phyloP scores from a whole-genome alignment of 2,888 invertebrate genomes.

The Malthinus seriepunctatus region DNA sequence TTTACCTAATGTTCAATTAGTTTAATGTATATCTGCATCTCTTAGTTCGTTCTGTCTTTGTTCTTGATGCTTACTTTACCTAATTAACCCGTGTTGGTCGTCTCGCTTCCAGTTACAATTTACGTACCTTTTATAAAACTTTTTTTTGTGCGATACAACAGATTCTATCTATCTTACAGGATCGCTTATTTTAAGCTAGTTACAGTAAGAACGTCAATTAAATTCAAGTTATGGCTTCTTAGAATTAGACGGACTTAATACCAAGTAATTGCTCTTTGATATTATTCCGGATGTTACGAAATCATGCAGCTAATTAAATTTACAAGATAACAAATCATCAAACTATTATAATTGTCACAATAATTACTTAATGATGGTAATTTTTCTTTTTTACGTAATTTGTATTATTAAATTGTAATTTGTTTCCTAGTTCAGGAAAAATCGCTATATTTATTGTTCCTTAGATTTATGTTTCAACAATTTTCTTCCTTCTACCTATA shows the following conservation, averaged over 20 bases:
- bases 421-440: too few species aligned
- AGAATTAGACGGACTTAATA: constrained; percentile 24
- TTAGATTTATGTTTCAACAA: too few species aligned
- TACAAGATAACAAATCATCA: too few species aligned
- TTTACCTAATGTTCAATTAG: constrained; percentile 59
- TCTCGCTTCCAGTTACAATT: constrained; percentile 29
- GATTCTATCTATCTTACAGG: constrained; percentile 47
- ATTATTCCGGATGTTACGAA: constrained; percentile 12
- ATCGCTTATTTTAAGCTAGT: constrained; percentile 47
- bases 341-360: too few species aligned
- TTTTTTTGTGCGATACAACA: constrained; percentile 41
- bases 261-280: constrained; percentile 28
- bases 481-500: too few species aligned
- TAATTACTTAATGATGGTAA: too few species aligned
- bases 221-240: constrained; percentile 45
- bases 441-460: too few species aligned
- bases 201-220: constrained; percentile 46
- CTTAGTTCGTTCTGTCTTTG: constrained; percentile 46
- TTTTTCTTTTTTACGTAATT: too few species aligned
- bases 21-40: constrained; percentile 58
- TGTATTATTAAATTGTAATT: too few species aligned
- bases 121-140: constrained; percentile 22
- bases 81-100: constrained; percentile 49
- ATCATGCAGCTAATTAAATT: too few species aligned
- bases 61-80: constrained; percentile 51